These are phyloP conservation scores for Streblospio benedicti DNA, from an alignment of 1,140 invertebrate species.

Conservation along the genomic window DNA sequence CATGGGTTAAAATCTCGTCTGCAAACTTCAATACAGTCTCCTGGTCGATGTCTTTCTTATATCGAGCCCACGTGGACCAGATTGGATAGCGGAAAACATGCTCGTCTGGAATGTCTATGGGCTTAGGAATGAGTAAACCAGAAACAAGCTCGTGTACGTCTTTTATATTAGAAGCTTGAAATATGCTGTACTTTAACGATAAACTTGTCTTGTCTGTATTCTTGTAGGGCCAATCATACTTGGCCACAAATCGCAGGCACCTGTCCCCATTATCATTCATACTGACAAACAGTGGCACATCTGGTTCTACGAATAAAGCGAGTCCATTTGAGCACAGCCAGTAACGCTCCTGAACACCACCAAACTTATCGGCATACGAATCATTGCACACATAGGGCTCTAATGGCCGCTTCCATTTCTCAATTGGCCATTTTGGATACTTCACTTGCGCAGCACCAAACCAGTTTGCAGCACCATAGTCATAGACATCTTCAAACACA, in stretches of 20 bases:
- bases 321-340: constrained; percentile 16
- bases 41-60: constrained; percentile 57
- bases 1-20: constrained; percentile 56
- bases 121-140: background rate
- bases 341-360: constrained; percentile 16
- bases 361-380: constrained; percentile 4
- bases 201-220: constrained; percentile 6
- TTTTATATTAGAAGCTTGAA: background rate
- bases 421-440: constrained; percentile 10
- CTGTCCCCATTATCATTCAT: constrained; percentile 8
- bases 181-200: constrained; percentile 11
- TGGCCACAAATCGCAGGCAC: constrained; percentile 4
- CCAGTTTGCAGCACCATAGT: too few relatives aligned
- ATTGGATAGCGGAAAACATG: constrained; percentile 51
- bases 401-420: constrained; percentile 5
- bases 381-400: constrained; percentile 9
- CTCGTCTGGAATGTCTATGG: background rate
- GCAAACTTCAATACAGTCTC: constrained; percentile 57
- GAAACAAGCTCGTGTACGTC: background rate
- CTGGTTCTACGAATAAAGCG: constrained; percentile 12
- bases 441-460: constrained; percentile 7
- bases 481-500: too few relatives aligned
- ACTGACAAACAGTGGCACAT: constrained; percentile 15
- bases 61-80: constrained; percentile 81
- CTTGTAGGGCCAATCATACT: constrained; percentile 13